phyloP scores from a whole-genome alignment of 64 coral and sea anemone species.

The Pachyseris speciosa region DNA sequence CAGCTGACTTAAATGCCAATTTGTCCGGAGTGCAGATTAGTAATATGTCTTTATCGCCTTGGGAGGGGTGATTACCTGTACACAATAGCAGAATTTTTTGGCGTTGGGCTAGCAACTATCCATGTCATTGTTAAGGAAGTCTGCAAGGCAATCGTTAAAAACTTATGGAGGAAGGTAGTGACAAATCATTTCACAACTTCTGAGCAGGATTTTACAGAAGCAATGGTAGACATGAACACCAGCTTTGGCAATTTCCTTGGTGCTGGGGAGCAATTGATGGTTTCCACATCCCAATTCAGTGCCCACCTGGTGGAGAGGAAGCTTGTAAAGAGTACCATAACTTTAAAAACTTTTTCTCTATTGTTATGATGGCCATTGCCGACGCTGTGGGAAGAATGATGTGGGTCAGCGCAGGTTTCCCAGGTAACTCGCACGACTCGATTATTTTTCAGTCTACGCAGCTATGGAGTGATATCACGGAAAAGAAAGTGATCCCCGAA shows the following conservation, averaged over 20 bases:
- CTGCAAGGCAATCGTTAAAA: too few relatives aligned
- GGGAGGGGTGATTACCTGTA: too few relatives aligned
- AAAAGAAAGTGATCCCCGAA: not conserved
- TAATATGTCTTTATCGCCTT: too few relatives aligned
- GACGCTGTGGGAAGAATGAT: not conserved
- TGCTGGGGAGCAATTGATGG: not conserved
- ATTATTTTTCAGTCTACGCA: too few relatives aligned
- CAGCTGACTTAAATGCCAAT: not conserved
- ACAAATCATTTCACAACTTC: conserved; percentile 46
- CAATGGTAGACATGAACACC: conserved; percentile 50
- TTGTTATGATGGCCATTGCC: conserved; percentile 11
- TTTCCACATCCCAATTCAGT: conserved; percentile 26
- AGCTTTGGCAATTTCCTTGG: conserved; percentile 28
- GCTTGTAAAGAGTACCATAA: not conserved
- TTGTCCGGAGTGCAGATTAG: too few relatives aligned
- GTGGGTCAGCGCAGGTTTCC: conserved; percentile 24
- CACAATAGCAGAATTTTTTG: too few relatives aligned
- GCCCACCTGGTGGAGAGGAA: conserved; percentile 17
- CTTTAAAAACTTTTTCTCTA: conserved; percentile 13
- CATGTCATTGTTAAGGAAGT: not conserved
- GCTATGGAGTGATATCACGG: not conserved
- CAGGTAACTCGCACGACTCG: not conserved
- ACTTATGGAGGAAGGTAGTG: conserved; percentile 41
- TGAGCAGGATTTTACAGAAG: conserved; percentile 48
- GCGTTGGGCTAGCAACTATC: too few relatives aligned